Percentiles rank a stretch among this genome's conserved stretches.
phyloP scores from a whole-genome alignment of 1,140 invertebrate species.

The Drosophila teissieri region DNA sequence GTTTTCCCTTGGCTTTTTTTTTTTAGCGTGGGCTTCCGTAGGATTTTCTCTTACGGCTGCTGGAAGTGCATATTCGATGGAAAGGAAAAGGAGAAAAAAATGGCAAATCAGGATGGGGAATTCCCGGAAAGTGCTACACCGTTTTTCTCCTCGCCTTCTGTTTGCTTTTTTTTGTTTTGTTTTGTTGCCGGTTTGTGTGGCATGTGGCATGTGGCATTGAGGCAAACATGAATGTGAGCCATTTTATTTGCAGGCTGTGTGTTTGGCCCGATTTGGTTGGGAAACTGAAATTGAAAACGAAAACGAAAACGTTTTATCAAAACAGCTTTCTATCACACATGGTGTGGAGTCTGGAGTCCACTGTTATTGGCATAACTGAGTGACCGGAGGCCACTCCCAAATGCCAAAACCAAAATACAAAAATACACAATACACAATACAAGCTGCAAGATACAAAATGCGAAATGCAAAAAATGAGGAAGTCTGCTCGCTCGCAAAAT shows the following conservation, averaged over 20 bases:
- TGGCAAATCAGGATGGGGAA: neutral
- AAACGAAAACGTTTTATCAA: conserved; percentile 45
- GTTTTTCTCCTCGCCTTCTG: neutral
- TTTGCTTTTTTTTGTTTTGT: neutral
- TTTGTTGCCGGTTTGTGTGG: neutral
- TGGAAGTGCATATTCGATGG: conserved; percentile 1
- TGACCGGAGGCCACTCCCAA: conserved; percentile 26
- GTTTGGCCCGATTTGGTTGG: conserved; percentile 1
- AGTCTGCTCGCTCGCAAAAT: conserved; percentile 54
- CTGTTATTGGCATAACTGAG: conserved; percentile 44
- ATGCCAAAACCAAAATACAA: neutral
- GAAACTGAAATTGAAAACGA: conserved; percentile 23
- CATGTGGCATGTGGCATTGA: conserved; percentile 7
- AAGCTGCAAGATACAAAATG: neutral
- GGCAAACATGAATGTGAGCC: conserved; percentile 13
- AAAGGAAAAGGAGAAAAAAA: neutral
- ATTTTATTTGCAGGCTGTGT: conserved; percentile 21
- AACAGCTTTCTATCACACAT: conserved; percentile 48
- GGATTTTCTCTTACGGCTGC: neutral
- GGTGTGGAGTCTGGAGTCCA: neutral
- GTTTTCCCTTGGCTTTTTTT: neutral
- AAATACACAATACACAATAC: neutral
- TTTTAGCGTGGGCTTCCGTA: neutral
- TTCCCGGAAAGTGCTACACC: conserved; percentile 3
- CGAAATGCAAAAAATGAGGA: conserved; percentile 36